Evolutionary conservation across 1,140 invertebrate genomes (phyloP).

Genomic region (Marisa cornuarietis): DNA sequence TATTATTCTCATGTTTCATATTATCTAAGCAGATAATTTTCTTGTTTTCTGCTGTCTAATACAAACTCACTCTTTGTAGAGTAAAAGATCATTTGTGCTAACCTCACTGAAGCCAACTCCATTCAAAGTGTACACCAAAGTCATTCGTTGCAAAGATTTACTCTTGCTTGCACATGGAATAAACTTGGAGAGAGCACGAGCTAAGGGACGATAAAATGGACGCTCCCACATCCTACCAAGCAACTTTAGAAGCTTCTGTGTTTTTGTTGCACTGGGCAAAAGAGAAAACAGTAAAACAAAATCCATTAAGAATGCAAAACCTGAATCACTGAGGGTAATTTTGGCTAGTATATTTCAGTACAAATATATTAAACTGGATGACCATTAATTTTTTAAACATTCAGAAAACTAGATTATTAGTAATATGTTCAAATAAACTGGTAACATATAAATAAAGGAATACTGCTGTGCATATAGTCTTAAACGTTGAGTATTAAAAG

Average conservation of each 20-base stretch:
- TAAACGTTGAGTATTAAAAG: no score
- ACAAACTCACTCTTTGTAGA: neutral
- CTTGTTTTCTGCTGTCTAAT: no score
- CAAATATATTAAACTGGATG: no score
- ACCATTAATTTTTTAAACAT: no score
- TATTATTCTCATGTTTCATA: no score
- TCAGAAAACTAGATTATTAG: no score
- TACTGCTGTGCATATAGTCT: no score
- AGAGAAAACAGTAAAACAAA: neutral
- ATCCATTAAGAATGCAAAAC: neutral
- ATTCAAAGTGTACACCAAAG: conserved; percentile 13
- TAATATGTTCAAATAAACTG: no score
- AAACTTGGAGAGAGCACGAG: neutral
- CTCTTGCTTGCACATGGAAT: neutral
- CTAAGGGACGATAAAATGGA: conserved; percentile 10
- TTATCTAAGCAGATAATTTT: no score
- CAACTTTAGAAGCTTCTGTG: conserved; percentile 7
- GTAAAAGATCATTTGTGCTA: neutral
- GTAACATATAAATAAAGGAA: no score
- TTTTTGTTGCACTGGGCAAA: neutral
- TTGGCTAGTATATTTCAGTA: no score
- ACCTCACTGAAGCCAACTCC: conserved; percentile 11
- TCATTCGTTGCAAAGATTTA: conserved; percentile 2
- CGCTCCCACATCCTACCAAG: conserved; percentile 16
- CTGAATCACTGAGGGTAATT: no score